Evolutionary conservation across 1,140 invertebrate species (phyloP), one percentile per base, ranked within the genome.

Genomic region (Philotrypesis tridentata): DNA sequence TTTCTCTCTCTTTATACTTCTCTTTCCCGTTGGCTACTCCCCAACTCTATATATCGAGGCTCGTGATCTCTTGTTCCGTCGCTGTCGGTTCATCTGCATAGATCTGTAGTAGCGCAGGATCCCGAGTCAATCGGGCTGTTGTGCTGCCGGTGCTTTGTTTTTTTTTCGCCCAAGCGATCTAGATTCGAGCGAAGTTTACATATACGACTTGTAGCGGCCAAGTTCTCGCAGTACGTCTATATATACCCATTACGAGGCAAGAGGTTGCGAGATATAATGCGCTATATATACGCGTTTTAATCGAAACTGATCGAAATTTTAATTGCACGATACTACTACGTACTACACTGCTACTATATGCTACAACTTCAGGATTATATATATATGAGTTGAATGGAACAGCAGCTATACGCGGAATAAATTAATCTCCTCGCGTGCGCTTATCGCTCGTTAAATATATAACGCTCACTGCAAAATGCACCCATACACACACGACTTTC

Each of bases 301-400:
- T 77, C 25, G 23, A 43, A 77, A 67, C 60, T 9, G 61, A 67
- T 77, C 21, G 63, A 67, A 67, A 77, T 77, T 25, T 77, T 77
- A n/a, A 77, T 77, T 48, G 27, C 48, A 2, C 6, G 48, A 17
- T 17, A n/a, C 40, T 12, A 43, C 12, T 43, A 17, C 40, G 40
- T 43, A 14, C 12, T n/a, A 43, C 12, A 43, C 40, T n/a, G n/a
- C n/a, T n/a, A n/a, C n/a, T n/a, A n/a, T n/a, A n/a, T n/a, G n/a
- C n/a, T n/a, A n/a, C n/a, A n/a, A n/a, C n/a, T n/a, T n/a, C n/a
- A n/a, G n/a, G n/a, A n/a, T 21, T 0, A 8, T 17, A n/a, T 1
- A n/a, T 17, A n/a, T 55, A 55, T 55, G 48, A 55, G 21, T 55
- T n/a, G 17, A 55, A 55, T 55, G 48, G 48, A 55, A 55, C 48